Base-by-base conservation (phyloP, 1,140 invertebrate species). In the Temnothorax longispinosus region DNA sequence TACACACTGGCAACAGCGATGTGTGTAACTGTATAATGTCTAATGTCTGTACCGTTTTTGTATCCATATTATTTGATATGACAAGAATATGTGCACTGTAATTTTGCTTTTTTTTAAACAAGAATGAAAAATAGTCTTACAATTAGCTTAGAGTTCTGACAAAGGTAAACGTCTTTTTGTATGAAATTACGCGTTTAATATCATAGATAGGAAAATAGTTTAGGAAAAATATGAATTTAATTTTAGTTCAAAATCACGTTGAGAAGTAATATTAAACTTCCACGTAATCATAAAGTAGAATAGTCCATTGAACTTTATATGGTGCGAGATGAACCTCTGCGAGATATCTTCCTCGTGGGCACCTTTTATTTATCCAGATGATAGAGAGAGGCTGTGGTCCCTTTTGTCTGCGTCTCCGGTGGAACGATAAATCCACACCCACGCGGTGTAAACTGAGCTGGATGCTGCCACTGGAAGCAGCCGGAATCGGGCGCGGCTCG, bases 361-460 rank as follows among this genome's bases (percentile, higher is more conserved):
- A 84, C 47, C 80, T 84, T 58, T 84, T 84, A 84, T 60, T 84
- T 84, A 84, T 84, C 11, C 80, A 56, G 13, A 56, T 13, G 75
- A 69, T 54, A 80, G 58, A 38, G 77, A 54, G 75, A 62, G 41
- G 41, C 15, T 67, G 62, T 74, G 50, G 69, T 58, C 58, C 81
- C 87, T 88, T 90, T 90, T 90, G 89, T 91, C 54, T 81, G 67
- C 54, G 41, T 84, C 81, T 84, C 62, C 44, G 81, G 84, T 84
- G 35, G 78, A 87, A 90, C 77, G 90, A 91, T 91, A 91, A 91
- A 91, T 91, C 89, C 87, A 91, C 90, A 85, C 90, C 90, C 90
- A 91, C 89, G 89, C 89, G 78, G 62, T 91, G 90, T 91, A 91
- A 91, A 91, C 80, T 88, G 89, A 91, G 86, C 82, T 77, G 85